These are phyloP conservation scores for Agrochola circellaris DNA, from an alignment of 2,888 invertebrate genomes.

Conservation along the genomic window DNA sequence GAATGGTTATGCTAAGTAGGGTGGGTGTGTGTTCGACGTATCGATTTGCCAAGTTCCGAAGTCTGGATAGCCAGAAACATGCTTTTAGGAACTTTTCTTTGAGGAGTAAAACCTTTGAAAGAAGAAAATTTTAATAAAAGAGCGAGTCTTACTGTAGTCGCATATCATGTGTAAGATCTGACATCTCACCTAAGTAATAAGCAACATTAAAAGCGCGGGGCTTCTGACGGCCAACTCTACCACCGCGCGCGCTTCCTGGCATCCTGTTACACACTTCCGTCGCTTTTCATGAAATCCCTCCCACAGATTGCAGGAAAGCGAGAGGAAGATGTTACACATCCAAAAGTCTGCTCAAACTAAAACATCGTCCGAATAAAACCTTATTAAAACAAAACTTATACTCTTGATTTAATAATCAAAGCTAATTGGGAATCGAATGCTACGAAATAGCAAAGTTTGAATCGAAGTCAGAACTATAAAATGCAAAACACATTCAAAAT, in stretches of 20 bases:
- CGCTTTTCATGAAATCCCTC: too few species aligned
- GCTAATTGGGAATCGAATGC: slow-evolving; percentile 1
- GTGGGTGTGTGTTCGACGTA: slow-evolving; percentile 56
- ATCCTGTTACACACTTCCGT: too few species aligned
- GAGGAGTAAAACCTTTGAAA: not conserved
- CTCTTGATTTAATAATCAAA: not conserved
- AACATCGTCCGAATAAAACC: not conserved
- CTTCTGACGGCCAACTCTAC: too few species aligned
- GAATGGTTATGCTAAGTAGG: slow-evolving; percentile 66
- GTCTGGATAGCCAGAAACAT: slow-evolving; percentile 23
- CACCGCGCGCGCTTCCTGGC: too few species aligned
- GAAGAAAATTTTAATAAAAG: not conserved
- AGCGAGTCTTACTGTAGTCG: too few species aligned
- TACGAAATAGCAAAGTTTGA: slow-evolving; percentile 1
- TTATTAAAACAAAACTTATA: not conserved
- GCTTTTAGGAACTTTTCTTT: slow-evolving; percentile 7
- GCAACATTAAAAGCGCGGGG: too few species aligned
- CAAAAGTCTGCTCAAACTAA: not conserved
- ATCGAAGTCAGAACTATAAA: slow-evolving; percentile 25
- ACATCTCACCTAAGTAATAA: too few species aligned
- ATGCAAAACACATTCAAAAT: slow-evolving; percentile 41
- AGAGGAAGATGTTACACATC: too few species aligned
- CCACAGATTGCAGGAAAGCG: too few species aligned
- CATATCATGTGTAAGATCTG: too few species aligned
- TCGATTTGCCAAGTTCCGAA: slow-evolving; percentile 52